Conservation (phyloP, 1,140 invertebrate genomes). For the Cardiocondyla obscurior region DNA sequence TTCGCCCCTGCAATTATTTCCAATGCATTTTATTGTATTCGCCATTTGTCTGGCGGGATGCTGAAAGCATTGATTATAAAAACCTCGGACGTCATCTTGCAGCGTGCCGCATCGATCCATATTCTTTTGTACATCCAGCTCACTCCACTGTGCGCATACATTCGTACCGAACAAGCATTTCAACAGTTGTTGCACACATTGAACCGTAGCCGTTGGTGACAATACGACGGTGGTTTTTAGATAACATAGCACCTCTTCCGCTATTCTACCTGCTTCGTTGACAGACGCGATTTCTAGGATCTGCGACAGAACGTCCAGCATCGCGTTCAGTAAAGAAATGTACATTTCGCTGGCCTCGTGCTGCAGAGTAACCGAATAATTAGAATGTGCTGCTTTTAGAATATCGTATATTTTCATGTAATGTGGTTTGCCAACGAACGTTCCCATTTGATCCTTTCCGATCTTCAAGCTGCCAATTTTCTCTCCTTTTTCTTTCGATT, state of each 20-base stretch:
- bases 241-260: conserved; percentile 93
- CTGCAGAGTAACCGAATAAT: conserved; percentile 92
- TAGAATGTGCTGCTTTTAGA: conserved; percentile 89
- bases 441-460: conserved; percentile 83
- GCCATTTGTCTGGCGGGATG: conserved; percentile 76
- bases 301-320: conserved; percentile 88
- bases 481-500: conserved; percentile 74
- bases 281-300: conserved; percentile 91
- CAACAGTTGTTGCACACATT: conserved; percentile 92
- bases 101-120: conserved; percentile 52
- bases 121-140: conserved; percentile 76
- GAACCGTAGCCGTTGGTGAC: conserved; percentile 88
- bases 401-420: conserved; percentile 92
- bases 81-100: conserved; percentile 69
- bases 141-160: conserved; percentile 87
- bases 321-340: conserved; percentile 87
- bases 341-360: conserved; percentile 90
- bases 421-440: conserved; percentile 88
- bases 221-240: conserved; percentile 89
- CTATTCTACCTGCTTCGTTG: conserved; percentile 89
- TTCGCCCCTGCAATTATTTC: conserved; percentile 77
- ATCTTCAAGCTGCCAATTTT: conserved; percentile 64
- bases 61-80: conserved; percentile 80
- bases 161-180: conserved; percentile 94
- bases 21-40: conserved; percentile 78